Conservation (phyloP, 2,888 invertebrate genomes). For the Diarsia rubi region DNA sequence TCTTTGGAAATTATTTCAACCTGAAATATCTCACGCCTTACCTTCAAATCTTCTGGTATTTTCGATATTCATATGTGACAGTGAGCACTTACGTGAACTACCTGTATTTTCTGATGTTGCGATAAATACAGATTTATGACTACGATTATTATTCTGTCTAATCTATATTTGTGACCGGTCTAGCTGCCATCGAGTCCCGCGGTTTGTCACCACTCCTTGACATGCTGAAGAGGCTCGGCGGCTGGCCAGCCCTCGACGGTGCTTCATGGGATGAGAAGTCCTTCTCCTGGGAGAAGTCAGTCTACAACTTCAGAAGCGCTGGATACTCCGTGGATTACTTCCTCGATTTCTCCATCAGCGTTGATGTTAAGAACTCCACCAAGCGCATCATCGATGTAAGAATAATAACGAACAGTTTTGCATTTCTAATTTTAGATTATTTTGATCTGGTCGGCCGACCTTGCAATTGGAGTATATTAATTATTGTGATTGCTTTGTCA, state of each 20-base stretch:
- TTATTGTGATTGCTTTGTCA: conserved; percentile 49
- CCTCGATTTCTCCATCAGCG: conserved; percentile 96
- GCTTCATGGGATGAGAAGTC: conserved; percentile 93
- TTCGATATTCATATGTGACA: too few relatives aligned
- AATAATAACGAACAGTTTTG: conserved; percentile 29
- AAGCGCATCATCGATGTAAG: conserved; percentile 96
- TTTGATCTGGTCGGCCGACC: conserved; percentile 73
- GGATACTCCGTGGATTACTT: conserved; percentile 98
- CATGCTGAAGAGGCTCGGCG: conserved; percentile 95
- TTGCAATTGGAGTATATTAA: conserved; percentile 41
- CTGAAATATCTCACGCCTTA: neutral
- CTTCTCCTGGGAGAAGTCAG: conserved; percentile 96
- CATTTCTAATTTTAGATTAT: conserved; percentile 21
- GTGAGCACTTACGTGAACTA: neutral
- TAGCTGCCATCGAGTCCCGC: conserved; percentile 95
- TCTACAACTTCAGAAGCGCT: conserved; percentile 94
- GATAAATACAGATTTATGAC: too few relatives aligned
- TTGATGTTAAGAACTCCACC: conserved; percentile 97
- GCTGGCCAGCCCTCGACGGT: conserved; percentile 98
- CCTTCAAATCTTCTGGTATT: neutral
- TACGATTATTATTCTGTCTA: neutral
- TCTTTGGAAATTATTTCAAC: conserved; percentile 4
- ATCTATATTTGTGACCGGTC: neutral
- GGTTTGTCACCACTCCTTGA: conserved; percentile 94
- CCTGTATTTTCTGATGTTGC: too few relatives aligned